Conservation (phyloP, 2,888 invertebrate species). For the Scaptomyza polygonia region DNA sequence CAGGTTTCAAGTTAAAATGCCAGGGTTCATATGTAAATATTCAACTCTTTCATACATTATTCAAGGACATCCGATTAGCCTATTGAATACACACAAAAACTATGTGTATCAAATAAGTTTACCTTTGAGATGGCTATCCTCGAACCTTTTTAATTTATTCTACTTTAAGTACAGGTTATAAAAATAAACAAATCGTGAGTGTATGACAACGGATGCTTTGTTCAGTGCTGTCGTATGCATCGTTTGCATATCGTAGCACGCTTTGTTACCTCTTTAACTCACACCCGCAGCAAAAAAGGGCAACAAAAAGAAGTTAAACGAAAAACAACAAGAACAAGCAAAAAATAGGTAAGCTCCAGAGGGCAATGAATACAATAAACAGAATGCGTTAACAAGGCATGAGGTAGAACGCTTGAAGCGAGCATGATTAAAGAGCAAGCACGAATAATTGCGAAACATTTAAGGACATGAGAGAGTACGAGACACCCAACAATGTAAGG, state of each 20-base stretch:
- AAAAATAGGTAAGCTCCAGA: conserved; percentile 51
- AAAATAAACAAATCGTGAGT: conserved; percentile 25
- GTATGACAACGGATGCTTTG: conserved; percentile 14
- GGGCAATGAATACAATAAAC: conserved; percentile 70
- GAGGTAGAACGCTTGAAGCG: conserved; percentile 15
- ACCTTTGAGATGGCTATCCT: not conserved
- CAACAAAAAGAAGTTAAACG: conserved; percentile 6
- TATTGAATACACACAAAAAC: not conserved
- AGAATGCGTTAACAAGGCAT: conserved; percentile 53
- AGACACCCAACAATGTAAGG: not conserved
- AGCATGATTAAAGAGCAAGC: conserved; percentile 42
- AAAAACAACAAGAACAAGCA: not conserved
- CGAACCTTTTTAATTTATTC: not conserved
- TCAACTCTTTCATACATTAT: not conserved
- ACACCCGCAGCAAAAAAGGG: not conserved
- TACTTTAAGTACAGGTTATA: conserved; percentile 10
- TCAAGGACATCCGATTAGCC: not conserved
- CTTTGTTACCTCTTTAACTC: conserved; percentile 39
- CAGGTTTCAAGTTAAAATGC: not conserved
- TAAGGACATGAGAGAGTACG: conserved; percentile 17
- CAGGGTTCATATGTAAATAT: not conserved
- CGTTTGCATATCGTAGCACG: conserved; percentile 52
- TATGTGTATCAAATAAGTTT: too few species aligned
- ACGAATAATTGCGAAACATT: conserved; percentile 61
- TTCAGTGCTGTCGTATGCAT: conserved; percentile 22